These are phyloP conservation scores for Lampris megalopsis DNA, from an alignment of 2,113 vertebrate species.

Conservation along the genomic window DNA sequence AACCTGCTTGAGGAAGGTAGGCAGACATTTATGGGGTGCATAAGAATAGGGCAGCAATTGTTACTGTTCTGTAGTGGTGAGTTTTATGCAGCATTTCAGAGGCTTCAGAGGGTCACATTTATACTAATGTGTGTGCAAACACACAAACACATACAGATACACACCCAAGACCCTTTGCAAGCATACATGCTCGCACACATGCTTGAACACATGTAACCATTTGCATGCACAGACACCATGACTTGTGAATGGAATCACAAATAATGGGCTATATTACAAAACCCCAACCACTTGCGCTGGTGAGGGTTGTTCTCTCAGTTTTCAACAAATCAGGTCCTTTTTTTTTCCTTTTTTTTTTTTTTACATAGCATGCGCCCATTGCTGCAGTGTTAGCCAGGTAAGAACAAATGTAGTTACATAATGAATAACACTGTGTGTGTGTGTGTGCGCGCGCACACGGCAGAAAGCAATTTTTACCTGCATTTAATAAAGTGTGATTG, in stretches of 20 bases:
- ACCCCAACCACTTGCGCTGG: no score
- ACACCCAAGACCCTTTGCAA: neutral
- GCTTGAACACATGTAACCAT: neutral
- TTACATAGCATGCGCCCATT: conserved; percentile 13
- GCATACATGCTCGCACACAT: neutral
- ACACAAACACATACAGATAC: conserved; percentile 13
- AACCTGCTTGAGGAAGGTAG: conserved; percentile 46
- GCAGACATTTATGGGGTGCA: conserved; percentile 34
- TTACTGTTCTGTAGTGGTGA: conserved; percentile 8
- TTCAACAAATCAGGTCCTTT: no score
- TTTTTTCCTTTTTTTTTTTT: neutral
- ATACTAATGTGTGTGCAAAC: neutral
- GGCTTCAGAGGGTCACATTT: neutral
- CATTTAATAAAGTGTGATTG: conserved; percentile 76
- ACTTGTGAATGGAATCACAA: no score
- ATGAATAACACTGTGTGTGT: conserved; percentile 46
- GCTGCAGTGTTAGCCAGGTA: conserved; percentile 24
- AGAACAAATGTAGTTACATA: conserved; percentile 39
- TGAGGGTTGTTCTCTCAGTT: no score
- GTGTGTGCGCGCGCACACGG: conserved; percentile 28
- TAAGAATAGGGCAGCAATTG: conserved; percentile 16
- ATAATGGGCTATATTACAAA: no score
- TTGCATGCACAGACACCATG: neutral
- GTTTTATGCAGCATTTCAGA: conserved; percentile 20
- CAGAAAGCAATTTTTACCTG: conserved; percentile 69